Base-by-base conservation (phyloP, 2,113 vertebrate species). In the Hydrochoerus hydrochaeris region DNA sequence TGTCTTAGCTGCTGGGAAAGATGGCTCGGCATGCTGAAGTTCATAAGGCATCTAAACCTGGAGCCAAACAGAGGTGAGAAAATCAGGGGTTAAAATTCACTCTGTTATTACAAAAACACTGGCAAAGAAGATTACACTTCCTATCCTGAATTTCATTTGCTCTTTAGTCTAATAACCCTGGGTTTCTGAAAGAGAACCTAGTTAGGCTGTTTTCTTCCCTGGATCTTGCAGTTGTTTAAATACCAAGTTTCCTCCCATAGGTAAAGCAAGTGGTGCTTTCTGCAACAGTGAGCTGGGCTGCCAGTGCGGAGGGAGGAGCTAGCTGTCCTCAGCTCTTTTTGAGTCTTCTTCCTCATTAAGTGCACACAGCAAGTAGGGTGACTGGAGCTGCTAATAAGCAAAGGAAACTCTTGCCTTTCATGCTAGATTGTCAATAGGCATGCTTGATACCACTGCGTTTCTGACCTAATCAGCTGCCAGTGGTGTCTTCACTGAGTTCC, bases 281-380 rank as follows among this genome's bases (percentile, higher is more conserved):
- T 88, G 87, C 93, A 91, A 87, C 84, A 60, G 28, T 0, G 52
- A 87, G 17, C 65, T 60, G 28, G 41, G 86, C 22, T 65, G 46
- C 58, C 13, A 22, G 44, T 77, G 93, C n/a, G 46, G 57, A 82
- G 60, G 69, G 41, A 82, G n/a, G 38, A 26, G 35, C n/a, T 71
- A n/a, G 11, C 81, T 44, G 52, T 81, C 77, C 67, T 0, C 0
- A 81, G 32, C 67, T 26, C 71, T 58, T 60, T 75, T 32, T 35
- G 92, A 93, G 32, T 44, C 84, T 44, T 67, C 65, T 80, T 90
- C 78, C 95, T 95, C 97, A 96, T 97, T 97, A 96, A 75, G 44
- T 38, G 80, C 7, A 11, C 28, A 73, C 28, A n/a, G 46, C n/a
- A 9, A 91, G 24, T 67, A 84, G 86, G 78, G 57, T 24, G 60